phyloP scores from a whole-genome alignment of 1,140 invertebrate species.

The Trinorchestia longiramus region DNA sequence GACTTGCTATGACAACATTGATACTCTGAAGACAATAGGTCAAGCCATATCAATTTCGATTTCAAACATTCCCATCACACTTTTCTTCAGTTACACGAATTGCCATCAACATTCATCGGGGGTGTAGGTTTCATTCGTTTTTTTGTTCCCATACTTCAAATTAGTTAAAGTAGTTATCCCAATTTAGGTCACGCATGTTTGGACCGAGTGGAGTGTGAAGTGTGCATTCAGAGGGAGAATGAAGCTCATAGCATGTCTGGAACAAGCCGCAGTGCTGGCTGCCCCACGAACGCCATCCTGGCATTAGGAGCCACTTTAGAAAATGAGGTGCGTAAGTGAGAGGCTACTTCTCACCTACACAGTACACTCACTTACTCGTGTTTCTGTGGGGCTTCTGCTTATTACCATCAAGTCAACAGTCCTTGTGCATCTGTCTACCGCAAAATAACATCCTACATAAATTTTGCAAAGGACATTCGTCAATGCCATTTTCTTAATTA shows the following conservation, averaged over 20 bases:
- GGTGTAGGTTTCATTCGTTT: neutral
- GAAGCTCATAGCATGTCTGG: neutral
- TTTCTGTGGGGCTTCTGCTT: neutral
- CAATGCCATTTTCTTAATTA: slow-evolving; percentile 13
- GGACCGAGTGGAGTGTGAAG: neutral
- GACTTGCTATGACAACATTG: too few relatives aligned
- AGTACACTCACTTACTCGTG: neutral
- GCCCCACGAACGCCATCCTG: slow-evolving; percentile 4
- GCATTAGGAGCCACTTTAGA: slow-evolving; percentile 48
- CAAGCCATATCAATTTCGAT: too few relatives aligned
- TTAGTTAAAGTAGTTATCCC: neutral
- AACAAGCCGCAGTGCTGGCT: neutral
- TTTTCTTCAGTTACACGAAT: neutral
- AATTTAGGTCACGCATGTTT: neutral
- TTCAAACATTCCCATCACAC: neutral
- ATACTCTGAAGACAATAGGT: too few relatives aligned
- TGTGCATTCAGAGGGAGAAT: neutral
- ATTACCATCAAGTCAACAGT: neutral
- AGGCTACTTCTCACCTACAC: slow-evolving; percentile 34
- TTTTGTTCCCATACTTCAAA: neutral
- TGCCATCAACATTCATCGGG: neutral
- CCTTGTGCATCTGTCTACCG: neutral
- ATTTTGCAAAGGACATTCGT: neutral
- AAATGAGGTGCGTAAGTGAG: slow-evolving; percentile 52
- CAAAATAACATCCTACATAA: neutral